Evolutionary conservation across 1,140 invertebrate genomes (phyloP), one percentile per base, ranked within the genome.

Genomic region (Riptortus pedestris): DNA sequence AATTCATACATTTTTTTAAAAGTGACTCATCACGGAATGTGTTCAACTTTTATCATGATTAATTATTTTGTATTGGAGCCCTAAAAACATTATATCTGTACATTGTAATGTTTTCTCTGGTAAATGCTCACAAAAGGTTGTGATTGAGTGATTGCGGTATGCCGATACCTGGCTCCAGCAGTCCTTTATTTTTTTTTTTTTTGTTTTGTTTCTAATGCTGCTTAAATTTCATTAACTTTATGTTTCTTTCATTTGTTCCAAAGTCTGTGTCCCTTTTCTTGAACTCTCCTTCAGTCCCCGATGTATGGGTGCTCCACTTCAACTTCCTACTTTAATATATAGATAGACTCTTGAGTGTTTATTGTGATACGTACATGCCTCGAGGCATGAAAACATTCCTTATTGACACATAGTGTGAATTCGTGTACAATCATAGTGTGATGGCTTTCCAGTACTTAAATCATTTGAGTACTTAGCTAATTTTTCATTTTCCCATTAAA

Each of bases 371-470:
- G 14, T 38, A 47, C 26, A 55, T 55, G 51, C 51, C n/a, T 26
- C 26, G 24, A 24, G 22, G 51, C 51, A 55, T 55, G 24, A 24
- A 55, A 55, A 24, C 51, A 55, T 55, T 55, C 51, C 51, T 55
- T 55, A 55, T 47, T 55, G 51, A 55, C 51, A 55, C 51, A 55
- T 55, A 55, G 51, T 55, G 51, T 55, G 51, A 55, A 55, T 55
- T 55, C 51, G 51, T 55, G 51, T 55, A 55, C 51, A 55, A 55
- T 55, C 51, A 55, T 55, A 55, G 51, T 55, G 51, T 55, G 51
- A 55, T 55, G 51, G 51, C 51, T 55, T 55, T 55, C 2, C 4
- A 55, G 51, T 55, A 55, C 51, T 55, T 55, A 55, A 55, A 27
- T 24, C 20, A 55, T 7, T 38, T 24, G 26, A 24, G 51, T 55